Evolutionary conservation across 2,797 vertebrate species (phyloP), one percentile per base, ranked within the genome.

Genomic region (Varecia variegata): DNA sequence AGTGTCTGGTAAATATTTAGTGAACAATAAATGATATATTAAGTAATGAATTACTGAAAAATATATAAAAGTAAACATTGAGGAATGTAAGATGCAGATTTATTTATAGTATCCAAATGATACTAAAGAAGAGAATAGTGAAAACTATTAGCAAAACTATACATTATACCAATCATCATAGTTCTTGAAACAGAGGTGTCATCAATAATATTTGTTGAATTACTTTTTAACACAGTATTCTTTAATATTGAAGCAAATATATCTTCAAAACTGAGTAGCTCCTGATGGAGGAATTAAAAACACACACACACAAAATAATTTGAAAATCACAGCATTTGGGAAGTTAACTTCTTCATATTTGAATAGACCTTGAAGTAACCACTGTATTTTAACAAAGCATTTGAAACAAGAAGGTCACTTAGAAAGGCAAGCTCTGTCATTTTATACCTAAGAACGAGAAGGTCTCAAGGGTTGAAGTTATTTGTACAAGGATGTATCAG

Each of bases 21-120:
- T 90, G 43, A 73, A 88, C 56, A 93, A 92, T 90, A 86, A 96
- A 90, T 77, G 54, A 32, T 70, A 43, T 91, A 85, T 88, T 95
- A 93, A 88, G 14, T 68, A 96, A 88, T 79, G 60, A 90, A 88
- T 96, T 87, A 58, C 47, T 40, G 40, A 92, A 90, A 79, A 17
- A 76, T 80, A 88, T 13, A 67, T 86, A 79, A 54, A 95, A 35
- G 2, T 88, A 50, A 95, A 25, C 58, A 73, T 2, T 90, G 43
- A 96, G 13, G 25, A 92, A 90, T 56, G 18, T 67, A 74, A 47
- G 30, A 88, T 40, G 4, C 7, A 76, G 13, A 15, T 54, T 90
- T 92, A 76, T 50, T 92, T 80, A 73, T 8, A 90, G 45, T 50
- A 62, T n/a, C 67, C 15, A 93, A 65, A 89, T 70, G 0, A 91